phyloP scores from a whole-genome alignment of 2,113 vertebrate genomes.

The Camelus bactrianus region DNA sequence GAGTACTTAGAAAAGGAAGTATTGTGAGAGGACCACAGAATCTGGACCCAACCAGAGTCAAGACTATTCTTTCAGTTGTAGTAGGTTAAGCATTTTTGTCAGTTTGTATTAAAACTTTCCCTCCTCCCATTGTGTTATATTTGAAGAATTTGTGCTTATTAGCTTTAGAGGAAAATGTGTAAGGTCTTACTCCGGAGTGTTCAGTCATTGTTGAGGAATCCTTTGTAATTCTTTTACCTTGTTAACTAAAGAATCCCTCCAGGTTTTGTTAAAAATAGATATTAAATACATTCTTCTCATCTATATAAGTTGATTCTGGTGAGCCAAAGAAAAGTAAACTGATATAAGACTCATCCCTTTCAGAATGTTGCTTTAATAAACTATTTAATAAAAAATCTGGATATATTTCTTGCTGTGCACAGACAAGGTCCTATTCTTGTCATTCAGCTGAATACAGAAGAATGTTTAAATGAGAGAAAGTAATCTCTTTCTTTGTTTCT shows the following conservation, averaged over 20 bases:
- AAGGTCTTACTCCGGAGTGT: not conserved
- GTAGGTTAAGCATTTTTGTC: not conserved
- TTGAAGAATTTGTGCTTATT: not conserved
- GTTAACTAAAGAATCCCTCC: not conserved
- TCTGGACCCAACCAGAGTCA: not conserved
- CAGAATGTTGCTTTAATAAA: slow-evolving; percentile 12
- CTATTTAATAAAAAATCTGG: not conserved
- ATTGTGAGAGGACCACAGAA: not conserved
- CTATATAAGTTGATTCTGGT: not conserved
- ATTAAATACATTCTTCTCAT: not conserved
- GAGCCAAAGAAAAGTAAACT: not conserved
- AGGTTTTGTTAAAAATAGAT: slow-evolving; percentile 36
- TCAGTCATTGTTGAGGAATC: not conserved
- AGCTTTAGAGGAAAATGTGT: not conserved
- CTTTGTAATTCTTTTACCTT: slow-evolving; percentile 16
- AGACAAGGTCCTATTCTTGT: not conserved
- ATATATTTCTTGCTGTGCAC: not conserved
- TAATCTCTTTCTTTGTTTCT: not conserved
- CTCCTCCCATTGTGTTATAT: not conserved
- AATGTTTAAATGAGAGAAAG: not conserved
- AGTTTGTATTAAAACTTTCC: not conserved
- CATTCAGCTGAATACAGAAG: not conserved
- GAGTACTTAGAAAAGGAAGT: not conserved
- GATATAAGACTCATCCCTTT: not conserved
- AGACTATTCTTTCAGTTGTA: not conserved